phyloP scores from a whole-genome alignment of 2,113 vertebrate genomes.

The Peromyscus leucopus region DNA sequence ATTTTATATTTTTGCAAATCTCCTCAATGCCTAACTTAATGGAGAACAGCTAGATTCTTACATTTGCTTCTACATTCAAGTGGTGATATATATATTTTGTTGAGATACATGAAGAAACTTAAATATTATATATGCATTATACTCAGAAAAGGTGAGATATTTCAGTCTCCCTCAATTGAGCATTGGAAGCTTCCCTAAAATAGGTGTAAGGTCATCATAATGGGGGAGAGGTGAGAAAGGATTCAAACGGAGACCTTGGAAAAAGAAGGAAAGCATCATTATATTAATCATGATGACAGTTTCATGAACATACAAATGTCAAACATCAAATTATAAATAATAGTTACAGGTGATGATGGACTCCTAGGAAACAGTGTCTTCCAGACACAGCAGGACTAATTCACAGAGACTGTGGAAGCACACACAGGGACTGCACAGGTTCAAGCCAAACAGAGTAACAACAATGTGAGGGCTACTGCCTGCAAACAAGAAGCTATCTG shows the following conservation, averaged over 20 bases:
- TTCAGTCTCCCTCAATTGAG: background rate
- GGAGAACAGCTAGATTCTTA: background rate
- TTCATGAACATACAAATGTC: background rate
- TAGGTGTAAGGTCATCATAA: background rate
- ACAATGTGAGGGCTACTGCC: background rate
- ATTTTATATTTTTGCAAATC: slow-evolving; percentile 21
- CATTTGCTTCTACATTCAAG: background rate
- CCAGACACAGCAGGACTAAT: background rate
- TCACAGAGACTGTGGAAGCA: background rate
- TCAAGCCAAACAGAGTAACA: background rate
- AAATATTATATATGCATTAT: background rate
- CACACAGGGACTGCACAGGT: background rate
- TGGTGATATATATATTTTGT: background rate
- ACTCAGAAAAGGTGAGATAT: background rate
- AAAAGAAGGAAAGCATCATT: background rate
- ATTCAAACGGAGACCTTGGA: background rate
- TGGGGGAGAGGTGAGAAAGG: background rate
- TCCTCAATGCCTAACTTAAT: background rate
- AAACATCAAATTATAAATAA: background rate
- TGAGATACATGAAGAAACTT: background rate
- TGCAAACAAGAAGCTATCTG: background rate
- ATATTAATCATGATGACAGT: background rate
- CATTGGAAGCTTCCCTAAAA: background rate
- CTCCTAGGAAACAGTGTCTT: background rate
- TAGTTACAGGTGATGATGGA: background rate